Base-by-base conservation (phyloP, 2,888 invertebrate species). In the Diaphora mendica region DNA sequence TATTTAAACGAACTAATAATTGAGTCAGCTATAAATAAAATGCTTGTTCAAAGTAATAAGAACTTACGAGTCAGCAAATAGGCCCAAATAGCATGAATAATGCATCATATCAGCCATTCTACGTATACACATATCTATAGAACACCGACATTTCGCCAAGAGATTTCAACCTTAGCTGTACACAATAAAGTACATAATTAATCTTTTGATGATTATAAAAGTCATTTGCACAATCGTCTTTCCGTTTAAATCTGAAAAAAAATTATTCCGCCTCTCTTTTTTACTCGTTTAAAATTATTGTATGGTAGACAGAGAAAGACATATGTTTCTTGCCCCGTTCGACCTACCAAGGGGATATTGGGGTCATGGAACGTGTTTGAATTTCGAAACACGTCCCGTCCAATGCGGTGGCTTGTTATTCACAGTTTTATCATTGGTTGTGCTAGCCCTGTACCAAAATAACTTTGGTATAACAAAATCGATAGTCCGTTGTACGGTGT, bases 321-420 rank as follows among this genome's bases (percentile, higher is more conserved):
- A 79, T 84, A 87, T 74, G 78, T 83, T 84, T 85, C 86, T 88
- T 86, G 85, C 83, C 84, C 86, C 83, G 71, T 82, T 78, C 82
- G 81, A 87, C 83, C 84, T 83, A 83, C 85, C 84, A 78, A 88
- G 88, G 87, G 89, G 86, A 91, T 90, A 93, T 91, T 90, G 93
- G 93, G 95, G 95, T 95, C 95, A 95, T 91, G 90, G 94, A 94
- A 94, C 94, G 93, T 92, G 94, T 94, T 95, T 95, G 92, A 95
- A 95, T 94, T 94, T 94, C 93, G 94, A 95, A 94, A 93, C 92
- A 91, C 91, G 92, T 92, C 86, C 90, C 89, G 88, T 93, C 95
- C 95, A 95, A 95, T 95, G 90, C 93, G 90, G 89, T 88, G 92
- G 92, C 90, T 88, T 90, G 89, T 89, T 89, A 87, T 86, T 87